Evolutionary conservation across 2,888 invertebrate genomes (phyloP), one percentile per base, ranked within the genome.

Genomic region (Ochropleura plecta): DNA sequence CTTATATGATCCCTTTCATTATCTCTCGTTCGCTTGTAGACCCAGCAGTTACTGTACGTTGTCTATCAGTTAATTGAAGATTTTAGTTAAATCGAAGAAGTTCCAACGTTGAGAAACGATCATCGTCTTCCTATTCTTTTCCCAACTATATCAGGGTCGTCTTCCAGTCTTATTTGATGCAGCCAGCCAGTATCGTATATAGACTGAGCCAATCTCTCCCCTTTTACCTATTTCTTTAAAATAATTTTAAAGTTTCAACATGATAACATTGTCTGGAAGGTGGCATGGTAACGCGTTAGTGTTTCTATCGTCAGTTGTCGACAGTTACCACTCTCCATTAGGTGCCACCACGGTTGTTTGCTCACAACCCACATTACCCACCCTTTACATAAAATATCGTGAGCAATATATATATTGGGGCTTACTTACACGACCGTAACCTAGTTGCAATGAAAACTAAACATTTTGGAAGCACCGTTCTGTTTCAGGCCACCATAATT

Each of bases 331-430:
- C 53, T 60, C 9, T 64, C 64, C 79, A 79, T 78, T 53, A 79
- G n/a, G 63, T 40, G 64, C n/a, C 64, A 53, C 46, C 57, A 51
- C 10, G 42, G 18, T 63, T 53, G 74, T 78, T 78, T 73, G 64
- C 64, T 44, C 18, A 40, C n/a, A 59, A 7, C 55, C 73, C 12
- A 73, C 63, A 63, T 51, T 63, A 12, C 18, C 40, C n/a, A 73
- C 46, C 40, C 51, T 79, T 30, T 60, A 65, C 51, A 79, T 65
- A 79, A 73, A 44, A 73, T 49, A 73, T 51, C 18, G 46, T 53
- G 14, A 78, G 73, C 14, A 59, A 64, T 60, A 73, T 65, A 42
- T 79, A 73, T 48, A 6, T 48, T 42, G 12, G 69, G 12, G 16
- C 42, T 18, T 40, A 12, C 30, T 7, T 59, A 59, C n/a, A 10